Evolutionary conservation across 2,113 vertebrate species (phyloP).

Genomic region (Tenebrosternarchus preto): DNA sequence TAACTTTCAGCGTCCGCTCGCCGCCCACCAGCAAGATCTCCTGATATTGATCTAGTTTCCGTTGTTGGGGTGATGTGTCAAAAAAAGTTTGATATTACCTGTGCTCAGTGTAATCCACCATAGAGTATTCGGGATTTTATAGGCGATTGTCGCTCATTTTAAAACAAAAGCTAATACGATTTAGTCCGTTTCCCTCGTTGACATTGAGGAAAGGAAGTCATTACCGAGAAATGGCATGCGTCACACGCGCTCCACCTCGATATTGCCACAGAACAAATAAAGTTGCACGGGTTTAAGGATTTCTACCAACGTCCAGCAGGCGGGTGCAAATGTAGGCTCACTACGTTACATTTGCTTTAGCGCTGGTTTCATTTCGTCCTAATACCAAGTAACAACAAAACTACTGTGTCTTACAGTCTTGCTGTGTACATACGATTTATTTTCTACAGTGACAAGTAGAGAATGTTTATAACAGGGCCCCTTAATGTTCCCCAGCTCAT

Average conservation of each 20-base stretch:
- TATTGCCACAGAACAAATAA: too few relatives aligned
- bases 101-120: neutral
- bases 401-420: too few relatives aligned
- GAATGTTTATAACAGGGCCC: too few relatives aligned
- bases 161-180: neutral
- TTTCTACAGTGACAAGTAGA: too few relatives aligned
- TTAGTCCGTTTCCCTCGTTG: conserved; percentile 7
- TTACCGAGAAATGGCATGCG: conserved; percentile 35
- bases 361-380: too few relatives aligned
- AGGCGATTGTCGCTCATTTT: neutral
- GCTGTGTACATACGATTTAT: too few relatives aligned
- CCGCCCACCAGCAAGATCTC: conserved; percentile 29
- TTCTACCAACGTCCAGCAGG: neutral
- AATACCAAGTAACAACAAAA: too few relatives aligned
- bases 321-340: too few relatives aligned
- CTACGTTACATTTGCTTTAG: too few relatives aligned
- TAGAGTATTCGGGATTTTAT: neutral
- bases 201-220: conserved; percentile 3
- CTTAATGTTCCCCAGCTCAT: too few relatives aligned
- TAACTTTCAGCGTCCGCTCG: conserved; percentile 22
- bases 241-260: conserved; percentile 33
- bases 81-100: conserved; percentile 27
- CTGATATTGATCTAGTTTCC: conserved; percentile 43
- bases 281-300: too few relatives aligned
- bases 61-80: neutral